phyloP scores from a whole-genome alignment of 2,797 vertebrate genomes.

The Rhadinocentrus ornatus region DNA sequence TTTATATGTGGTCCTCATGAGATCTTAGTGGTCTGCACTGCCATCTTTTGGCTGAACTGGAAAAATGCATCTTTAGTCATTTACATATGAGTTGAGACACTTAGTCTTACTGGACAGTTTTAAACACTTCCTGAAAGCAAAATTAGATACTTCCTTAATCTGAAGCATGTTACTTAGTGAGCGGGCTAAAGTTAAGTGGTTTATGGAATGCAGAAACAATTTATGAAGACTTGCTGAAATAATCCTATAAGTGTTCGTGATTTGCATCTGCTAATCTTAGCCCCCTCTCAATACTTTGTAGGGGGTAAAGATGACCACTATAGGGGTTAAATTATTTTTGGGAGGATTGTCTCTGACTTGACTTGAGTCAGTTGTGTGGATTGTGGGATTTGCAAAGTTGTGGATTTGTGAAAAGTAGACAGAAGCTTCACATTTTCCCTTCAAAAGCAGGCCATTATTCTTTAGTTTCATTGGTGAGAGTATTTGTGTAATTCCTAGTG shows the following conservation, averaged over 20 bases:
- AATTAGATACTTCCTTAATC: slow-evolving; percentile 37
- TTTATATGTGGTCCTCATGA: not conserved
- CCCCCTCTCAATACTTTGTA: not conserved
- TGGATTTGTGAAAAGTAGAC: not conserved
- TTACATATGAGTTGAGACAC: not conserved
- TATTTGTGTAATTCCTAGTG: slow-evolving; percentile 1
- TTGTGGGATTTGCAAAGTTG: slow-evolving; percentile 2
- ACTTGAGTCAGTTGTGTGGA: not conserved
- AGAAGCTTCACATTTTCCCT: not conserved
- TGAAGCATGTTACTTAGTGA: not conserved
- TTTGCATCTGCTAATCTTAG: too few relatives aligned
- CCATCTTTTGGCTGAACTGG: slow-evolving; percentile 52
- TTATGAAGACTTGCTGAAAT: not conserved
- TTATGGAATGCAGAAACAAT: not conserved
- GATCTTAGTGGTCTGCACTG: slow-evolving; percentile 14
- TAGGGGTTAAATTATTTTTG: too few relatives aligned
- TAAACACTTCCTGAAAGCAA: slow-evolving; percentile 53
- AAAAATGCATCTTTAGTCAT: slow-evolving; percentile 11
- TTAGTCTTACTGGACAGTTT: not conserved
- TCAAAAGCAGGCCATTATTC: not conserved
- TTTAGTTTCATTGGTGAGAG: not conserved
- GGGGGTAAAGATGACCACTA: too few relatives aligned
- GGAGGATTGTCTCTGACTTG: too few relatives aligned
- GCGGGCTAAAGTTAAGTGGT: slow-evolving; percentile 3
- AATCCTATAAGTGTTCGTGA: not conserved